These are phyloP conservation scores for Acanthosoma haemorrhoidale DNA, from an alignment of 2,888 invertebrate genomes.

Conservation along the genomic window DNA sequence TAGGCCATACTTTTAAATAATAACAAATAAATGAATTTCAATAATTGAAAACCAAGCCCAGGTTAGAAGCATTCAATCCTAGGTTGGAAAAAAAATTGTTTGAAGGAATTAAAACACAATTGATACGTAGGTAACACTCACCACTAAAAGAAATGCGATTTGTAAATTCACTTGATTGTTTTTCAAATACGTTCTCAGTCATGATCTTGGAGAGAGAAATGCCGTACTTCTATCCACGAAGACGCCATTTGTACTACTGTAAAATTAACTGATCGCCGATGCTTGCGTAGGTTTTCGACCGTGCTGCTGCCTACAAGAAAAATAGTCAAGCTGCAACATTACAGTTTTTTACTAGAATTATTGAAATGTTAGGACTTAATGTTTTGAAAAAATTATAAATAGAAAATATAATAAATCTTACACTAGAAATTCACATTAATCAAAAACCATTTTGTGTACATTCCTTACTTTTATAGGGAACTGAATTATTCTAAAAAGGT, in stretches of 20 bases:
- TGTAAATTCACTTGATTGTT: neutral
- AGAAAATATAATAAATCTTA: too few species aligned
- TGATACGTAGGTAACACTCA: neutral
- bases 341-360: too few species aligned
- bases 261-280: constrained; percentile 18
- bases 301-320: constrained; percentile 24
- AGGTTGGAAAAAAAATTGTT: neutral
- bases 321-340: too few species aligned
- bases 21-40: neutral
- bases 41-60: constrained; percentile 19
- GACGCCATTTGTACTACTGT: constrained; percentile 50
- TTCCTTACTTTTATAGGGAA: too few species aligned
- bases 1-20: neutral
- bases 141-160: neutral
- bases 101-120: neutral
- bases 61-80: neutral
- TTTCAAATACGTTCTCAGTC: constrained; percentile 44
- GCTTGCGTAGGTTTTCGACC: constrained; percentile 6
- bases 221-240: constrained; percentile 48
- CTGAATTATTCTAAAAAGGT: too few species aligned
- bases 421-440: too few species aligned
- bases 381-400: too few species aligned
- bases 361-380: too few species aligned
- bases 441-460: too few species aligned
- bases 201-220: constrained; percentile 48